Evolutionary conservation across 2,113 vertebrate species (phyloP), one percentile per base, ranked within the genome.

Genomic region (Sminthopsis crassicaudata): DNA sequence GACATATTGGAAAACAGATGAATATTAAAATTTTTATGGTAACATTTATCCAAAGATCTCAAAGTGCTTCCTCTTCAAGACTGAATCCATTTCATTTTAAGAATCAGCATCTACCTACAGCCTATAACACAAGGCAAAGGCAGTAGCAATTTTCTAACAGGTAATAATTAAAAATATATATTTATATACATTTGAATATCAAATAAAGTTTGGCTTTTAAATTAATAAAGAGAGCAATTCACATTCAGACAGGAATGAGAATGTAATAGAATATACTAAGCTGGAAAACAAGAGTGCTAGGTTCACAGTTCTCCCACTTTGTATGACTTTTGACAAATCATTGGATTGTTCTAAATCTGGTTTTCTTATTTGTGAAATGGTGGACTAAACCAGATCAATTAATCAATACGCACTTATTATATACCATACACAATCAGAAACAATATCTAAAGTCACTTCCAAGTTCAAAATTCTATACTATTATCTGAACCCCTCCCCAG

Each of bases 1-100:
- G 2, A 92, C 52, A 92, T 93, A 96, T 91, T 92, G 3, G 14
- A 95, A 93, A 51, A 46, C 89, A 51, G 24, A 84, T 84, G 67
- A 84, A 84, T 84, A 84, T 84, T 42, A 84, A 84, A 84, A 84
- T 23, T 42, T 76, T 84, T 84, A 84, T 84, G 22, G 36, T 23
- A 84, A 7, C n/a, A 84, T 52, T 90, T 88, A 30, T 16, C 36
- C 46, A 95, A 52, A 90, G 94, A 51, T 94, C 22, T 95, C 92
- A 53, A 3, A 92, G 54, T 36, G n/a, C n/a, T 84, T 84, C 2
- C 22, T 93, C 92, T 90, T 48, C 46, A 50, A 94, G 88, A 89
- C 52, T 57, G 42, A 46, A 92, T 48, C 46, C 11, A 90, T 90
- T 48, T 46, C 42, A 11, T 48, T 90, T 90, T 51, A 90, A 90